These are phyloP conservation scores for Microtus montanus DNA, from an alignment of 2,113 vertebrate species.

Conservation along the genomic window DNA sequence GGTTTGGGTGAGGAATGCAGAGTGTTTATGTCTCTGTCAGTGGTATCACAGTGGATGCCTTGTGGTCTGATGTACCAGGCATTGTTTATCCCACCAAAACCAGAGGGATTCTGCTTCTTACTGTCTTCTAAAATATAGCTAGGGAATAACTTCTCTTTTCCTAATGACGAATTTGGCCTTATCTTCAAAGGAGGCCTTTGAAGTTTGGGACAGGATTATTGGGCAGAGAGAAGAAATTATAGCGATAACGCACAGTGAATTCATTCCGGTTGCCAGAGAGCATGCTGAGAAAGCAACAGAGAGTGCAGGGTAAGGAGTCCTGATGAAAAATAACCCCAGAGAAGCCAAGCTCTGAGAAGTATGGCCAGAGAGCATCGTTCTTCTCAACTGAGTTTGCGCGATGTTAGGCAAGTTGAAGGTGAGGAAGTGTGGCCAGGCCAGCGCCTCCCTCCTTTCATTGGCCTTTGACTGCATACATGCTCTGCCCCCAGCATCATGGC, in stretches of 20 bases:
- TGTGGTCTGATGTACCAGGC: constrained; percentile 73
- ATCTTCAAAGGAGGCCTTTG: constrained; percentile 85
- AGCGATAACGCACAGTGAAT: constrained; percentile 67
- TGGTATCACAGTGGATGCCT: constrained; percentile 77
- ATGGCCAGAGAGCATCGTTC: constrained; percentile 15
- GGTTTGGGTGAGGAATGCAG: constrained; percentile 41
- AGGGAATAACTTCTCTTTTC: constrained; percentile 79
- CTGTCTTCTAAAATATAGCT: constrained; percentile 87
- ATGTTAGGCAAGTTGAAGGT: not conserved
- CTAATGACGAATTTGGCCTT: constrained; percentile 85
- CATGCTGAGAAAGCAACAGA: constrained; percentile 74
- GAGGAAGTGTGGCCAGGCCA: not conserved
- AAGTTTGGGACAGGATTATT: constrained; percentile 81
- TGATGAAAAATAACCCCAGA: not conserved
- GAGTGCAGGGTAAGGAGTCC: not conserved
- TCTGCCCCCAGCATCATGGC: not conserved
- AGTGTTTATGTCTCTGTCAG: constrained; percentile 77
- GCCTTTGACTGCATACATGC: not conserved
- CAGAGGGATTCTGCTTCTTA: constrained; percentile 73
- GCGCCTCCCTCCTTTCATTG: not conserved
- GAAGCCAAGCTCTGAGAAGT: constrained; percentile 11
- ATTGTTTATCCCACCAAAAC: constrained; percentile 79
- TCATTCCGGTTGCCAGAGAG: constrained; percentile 81
- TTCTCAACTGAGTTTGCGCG: constrained; percentile 42
- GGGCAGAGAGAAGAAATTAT: constrained; percentile 75